Evolutionary conservation across 2,113 vertebrate species (phyloP).

Genomic region (Percina caprodes): DNA sequence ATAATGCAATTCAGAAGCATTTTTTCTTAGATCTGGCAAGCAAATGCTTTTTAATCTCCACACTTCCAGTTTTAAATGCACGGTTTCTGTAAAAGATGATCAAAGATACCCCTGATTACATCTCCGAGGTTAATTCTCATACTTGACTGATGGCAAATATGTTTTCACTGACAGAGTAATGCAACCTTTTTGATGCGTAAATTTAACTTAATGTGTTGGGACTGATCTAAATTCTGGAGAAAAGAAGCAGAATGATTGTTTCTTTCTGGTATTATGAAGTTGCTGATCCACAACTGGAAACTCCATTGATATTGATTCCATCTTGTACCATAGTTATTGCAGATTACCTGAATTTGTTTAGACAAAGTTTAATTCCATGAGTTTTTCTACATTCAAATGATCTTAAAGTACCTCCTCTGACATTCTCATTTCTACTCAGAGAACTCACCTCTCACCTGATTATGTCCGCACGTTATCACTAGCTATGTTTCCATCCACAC

Average conservation of each 20-base stretch:
- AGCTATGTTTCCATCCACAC: too few relatives aligned
- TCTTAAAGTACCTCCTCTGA: background rate
- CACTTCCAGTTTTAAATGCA: background rate
- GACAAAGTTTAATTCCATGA: background rate
- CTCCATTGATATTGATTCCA: background rate
- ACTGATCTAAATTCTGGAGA: background rate
- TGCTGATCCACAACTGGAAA: slow-evolving; percentile 2
- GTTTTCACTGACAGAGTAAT: background rate
- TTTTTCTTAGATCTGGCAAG: background rate
- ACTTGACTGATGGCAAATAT: background rate
- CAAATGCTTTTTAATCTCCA: background rate
- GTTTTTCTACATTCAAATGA: background rate
- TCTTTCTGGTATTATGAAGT: background rate
- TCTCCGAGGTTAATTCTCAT: background rate
- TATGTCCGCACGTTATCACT: background rate
- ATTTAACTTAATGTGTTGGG: background rate
- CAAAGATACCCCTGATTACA: background rate
- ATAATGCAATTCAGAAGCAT: background rate
- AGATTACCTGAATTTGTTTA: background rate
- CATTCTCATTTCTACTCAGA: slow-evolving; percentile 20
- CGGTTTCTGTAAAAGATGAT: background rate
- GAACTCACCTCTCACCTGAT: background rate
- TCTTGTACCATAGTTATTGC: background rate
- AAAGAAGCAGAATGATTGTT: slow-evolving; percentile 4
- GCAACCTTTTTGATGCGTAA: background rate